phyloP scores from a whole-genome alignment of 2,113 vertebrate species.

The Elephas maximus region DNA sequence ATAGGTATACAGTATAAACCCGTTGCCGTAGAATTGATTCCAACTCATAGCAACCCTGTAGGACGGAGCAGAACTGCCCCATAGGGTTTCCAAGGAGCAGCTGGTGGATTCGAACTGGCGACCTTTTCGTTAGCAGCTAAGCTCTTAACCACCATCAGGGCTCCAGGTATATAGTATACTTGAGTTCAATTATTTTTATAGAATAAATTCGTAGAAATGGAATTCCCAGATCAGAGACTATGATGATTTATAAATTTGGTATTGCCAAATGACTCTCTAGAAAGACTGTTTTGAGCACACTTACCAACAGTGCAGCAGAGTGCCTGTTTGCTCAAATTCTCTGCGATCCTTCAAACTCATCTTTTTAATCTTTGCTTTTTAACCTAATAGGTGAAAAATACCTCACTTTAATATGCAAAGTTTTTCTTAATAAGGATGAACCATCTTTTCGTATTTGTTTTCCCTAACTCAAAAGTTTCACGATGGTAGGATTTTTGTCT shows the following conservation, averaged over 20 bases:
- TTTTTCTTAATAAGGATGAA: neutral
- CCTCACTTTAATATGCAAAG: neutral
- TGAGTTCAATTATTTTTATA: neutral
- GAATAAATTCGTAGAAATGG: neutral
- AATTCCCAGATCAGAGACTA: neutral
- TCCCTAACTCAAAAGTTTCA: neutral
- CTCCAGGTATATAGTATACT: neutral
- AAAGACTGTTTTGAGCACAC: neutral
- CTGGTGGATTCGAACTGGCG: no score
- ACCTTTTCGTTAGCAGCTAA: no score
- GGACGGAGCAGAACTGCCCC: no score
- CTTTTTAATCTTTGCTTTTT: neutral
- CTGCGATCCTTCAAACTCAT: neutral
- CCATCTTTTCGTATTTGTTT: neutral
- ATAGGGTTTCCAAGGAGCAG: no score
- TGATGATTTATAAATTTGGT: neutral
- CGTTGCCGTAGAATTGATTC: no score
- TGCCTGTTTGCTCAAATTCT: neutral
- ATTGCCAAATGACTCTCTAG: no score
- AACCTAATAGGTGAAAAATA: neutral
- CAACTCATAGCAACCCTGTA: no score
- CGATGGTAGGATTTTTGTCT: neutral
- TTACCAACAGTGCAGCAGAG: neutral
- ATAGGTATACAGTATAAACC: neutral
- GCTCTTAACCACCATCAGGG: no score